A percentile compares a stretch with the other conserved stretches of the same genome.
These are phyloP conservation scores for Drosophila burlai DNA, from an alignment of 1,140 invertebrate species.

Conservation along the genomic window DNA sequence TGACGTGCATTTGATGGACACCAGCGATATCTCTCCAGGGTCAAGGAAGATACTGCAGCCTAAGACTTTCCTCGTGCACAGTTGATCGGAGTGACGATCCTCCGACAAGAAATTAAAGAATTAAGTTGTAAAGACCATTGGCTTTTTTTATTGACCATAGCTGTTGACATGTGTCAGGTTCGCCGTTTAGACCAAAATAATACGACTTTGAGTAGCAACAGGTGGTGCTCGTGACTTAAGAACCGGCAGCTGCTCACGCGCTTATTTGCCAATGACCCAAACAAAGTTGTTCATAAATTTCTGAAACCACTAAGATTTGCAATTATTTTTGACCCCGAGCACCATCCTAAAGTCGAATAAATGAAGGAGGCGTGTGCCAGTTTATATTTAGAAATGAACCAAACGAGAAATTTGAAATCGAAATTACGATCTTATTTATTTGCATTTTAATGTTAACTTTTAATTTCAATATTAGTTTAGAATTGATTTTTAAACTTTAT, in stretches of 20 bases:
- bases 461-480: neutral
- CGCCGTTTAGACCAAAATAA: neutral
- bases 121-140: constrained; percentile 4
- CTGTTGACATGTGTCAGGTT: neutral
- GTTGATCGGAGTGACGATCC: constrained; percentile 11
- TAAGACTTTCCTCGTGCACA: constrained; percentile 38
- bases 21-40: constrained; percentile 3
- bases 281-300: neutral
- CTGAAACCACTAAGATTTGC: neutral
- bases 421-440: neutral
- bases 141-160: constrained; percentile 25
- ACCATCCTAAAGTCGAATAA: neutral
- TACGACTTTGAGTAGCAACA: neutral
- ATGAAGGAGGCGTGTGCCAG: neutral
- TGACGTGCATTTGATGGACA: constrained; percentile 24
- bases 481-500: neutral
- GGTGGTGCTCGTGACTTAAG: constrained; percentile 13
- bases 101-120: constrained; percentile 8
- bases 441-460: neutral
- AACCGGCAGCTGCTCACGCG: neutral
- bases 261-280: neutral
- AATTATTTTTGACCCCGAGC: constrained; percentile 5
- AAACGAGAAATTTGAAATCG: neutral
- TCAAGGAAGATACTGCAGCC: constrained; percentile 2
- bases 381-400: constrained; percentile 15